phyloP scores from a whole-genome alignment of 2,888 invertebrate genomes.

The Candidula unifasciata region DNA sequence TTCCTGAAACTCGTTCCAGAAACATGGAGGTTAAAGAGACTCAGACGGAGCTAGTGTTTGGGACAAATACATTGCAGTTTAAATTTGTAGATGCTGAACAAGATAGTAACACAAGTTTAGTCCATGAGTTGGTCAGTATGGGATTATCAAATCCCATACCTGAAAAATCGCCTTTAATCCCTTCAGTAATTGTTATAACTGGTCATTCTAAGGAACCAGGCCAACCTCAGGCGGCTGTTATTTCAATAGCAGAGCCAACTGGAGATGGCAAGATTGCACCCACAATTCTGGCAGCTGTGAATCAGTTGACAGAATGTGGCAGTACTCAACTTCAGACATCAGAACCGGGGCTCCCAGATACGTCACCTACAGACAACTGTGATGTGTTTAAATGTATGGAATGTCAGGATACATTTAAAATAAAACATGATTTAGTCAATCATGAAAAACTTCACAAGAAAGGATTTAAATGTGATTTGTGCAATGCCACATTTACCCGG shows the following conservation, averaged over 20 bases:
- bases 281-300: neutral
- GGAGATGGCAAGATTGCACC: neutral
- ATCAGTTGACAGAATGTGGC: neutral
- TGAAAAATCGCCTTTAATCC: neutral
- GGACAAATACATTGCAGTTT: slow-evolving; percentile 34
- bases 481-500: slow-evolving; percentile 68
- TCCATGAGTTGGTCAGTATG: neutral
- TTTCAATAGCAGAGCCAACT: slow-evolving; percentile 1
- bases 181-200: neutral
- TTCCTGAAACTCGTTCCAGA: neutral
- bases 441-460: slow-evolving; percentile 40
- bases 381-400: slow-evolving; percentile 14
- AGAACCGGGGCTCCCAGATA: slow-evolving; percentile 1
- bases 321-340: neutral
- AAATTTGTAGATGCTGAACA: slow-evolving; percentile 3
- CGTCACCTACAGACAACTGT: neutral
- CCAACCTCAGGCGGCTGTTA: neutral
- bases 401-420: slow-evolving; percentile 30
- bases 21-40: slow-evolving; percentile 41
- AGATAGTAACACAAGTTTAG: neutral
- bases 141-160: neutral
- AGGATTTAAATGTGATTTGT: slow-evolving; percentile 66
- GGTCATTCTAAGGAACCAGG: neutral
- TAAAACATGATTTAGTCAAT: slow-evolving; percentile 23
- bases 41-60: slow-evolving; percentile 44